Evolutionary conservation across 92 coral and sea anemone genomes (phyloP).

Genomic region (Zoanthus solanderi): DNA sequence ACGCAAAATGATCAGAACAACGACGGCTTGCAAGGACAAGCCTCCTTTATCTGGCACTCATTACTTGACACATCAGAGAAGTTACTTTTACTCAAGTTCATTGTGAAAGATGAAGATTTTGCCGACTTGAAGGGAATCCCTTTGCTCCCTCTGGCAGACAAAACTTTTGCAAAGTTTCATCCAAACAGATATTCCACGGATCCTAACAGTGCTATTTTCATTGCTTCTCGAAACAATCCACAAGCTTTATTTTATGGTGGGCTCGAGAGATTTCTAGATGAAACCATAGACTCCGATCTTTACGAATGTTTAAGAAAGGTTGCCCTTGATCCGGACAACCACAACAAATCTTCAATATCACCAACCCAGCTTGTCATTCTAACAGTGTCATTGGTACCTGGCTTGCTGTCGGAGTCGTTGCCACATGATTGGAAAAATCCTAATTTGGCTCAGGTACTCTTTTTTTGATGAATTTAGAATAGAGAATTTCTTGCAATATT

Average conservation of each 20-base stretch:
- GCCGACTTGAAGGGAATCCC: constrained; percentile 82
- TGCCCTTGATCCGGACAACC: constrained; percentile 66
- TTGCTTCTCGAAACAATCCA: constrained; percentile 74
- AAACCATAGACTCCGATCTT: constrained; percentile 60
- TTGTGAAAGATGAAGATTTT: constrained; percentile 77
- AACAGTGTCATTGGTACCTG: constrained; percentile 77
- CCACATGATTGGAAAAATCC: constrained; percentile 81
- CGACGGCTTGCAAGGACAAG: neutral
- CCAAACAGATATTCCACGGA: constrained; percentile 58
- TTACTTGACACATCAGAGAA: constrained; percentile 71
- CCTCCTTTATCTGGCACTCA: constrained; percentile 41
- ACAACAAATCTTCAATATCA: constrained; percentile 36
- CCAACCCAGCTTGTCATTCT: constrained; percentile 83
- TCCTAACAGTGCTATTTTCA: constrained; percentile 69
- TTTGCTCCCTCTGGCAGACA: constrained; percentile 87
- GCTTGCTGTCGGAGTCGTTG: constrained; percentile 73
- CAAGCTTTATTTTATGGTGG: constrained; percentile 78
- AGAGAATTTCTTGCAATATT: neutral
- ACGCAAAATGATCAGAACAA: neutral
- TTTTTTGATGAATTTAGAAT: neutral
- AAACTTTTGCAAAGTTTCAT: constrained; percentile 72
- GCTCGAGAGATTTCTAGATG: constrained; percentile 78
- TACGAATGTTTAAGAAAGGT: constrained; percentile 66
- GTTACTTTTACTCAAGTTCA: constrained; percentile 74
- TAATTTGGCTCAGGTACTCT: constrained; percentile 13